Base-by-base conservation (phyloP, 2,888 invertebrate genomes). In the Idaea dimidiata region DNA sequence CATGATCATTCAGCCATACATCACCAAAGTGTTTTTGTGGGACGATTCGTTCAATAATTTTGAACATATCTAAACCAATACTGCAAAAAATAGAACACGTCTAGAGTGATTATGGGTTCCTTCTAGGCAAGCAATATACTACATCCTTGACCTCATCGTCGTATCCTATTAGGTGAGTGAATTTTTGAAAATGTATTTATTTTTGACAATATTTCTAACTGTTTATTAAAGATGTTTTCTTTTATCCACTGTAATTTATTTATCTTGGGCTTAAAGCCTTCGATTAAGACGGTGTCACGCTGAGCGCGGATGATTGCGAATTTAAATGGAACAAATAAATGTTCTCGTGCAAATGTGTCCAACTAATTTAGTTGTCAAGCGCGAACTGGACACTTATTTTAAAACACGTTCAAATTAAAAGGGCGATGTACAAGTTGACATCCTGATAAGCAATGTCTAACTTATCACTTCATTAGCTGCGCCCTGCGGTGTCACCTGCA, bases 311-410 rank as follows among this genome's bases (percentile, higher is more conserved):
- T 83, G 80, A 84, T 85, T 84, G 84, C 83, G 72, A 78, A 69
- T 70, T 70, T 70, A 68, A 71, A 68, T 74, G 76, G 74, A 78
- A 79, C 80, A 82, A 81, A 81, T 83, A 81, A 82, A 71, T 75
- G 74, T 70, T 68, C 77, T 63, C 64, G 67, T 70, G 43, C 43
- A 70, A 71, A 72, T 70, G 71, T 70, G 75, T 71, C 65, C 73
- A 68, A 75, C 80, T 82, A 81, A 84, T 82, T 82, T 80, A 81
- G 70, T 79, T 84, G 81, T 83, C 77, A 78, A 77, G 68, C 67
- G 65, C 65, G 59, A 59, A 58, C 65, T 60, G 17, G 64, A 68
- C 65, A 68, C 66, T 66, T 72, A 62, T 71, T 69, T 69, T 72
- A 69, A 71, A 74, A 70, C 68, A 70, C 66, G 66, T 70, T 66